Conservation (phyloP, 2,888 invertebrate genomes). For the Ceriagrion tenellum region DNA sequence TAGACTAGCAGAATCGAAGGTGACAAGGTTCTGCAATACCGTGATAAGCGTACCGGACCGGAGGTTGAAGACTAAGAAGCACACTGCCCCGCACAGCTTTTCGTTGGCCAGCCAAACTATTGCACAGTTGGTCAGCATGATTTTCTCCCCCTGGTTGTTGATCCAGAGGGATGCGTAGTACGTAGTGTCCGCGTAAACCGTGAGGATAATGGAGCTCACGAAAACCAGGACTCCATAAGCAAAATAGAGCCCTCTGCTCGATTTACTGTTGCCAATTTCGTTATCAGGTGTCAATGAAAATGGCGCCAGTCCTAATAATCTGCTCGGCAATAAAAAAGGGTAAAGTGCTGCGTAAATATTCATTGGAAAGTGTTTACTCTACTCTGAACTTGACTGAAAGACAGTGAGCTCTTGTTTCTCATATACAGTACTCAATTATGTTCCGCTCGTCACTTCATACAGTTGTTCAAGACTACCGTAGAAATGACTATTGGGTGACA, state of each 20-base stretch:
- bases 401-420: too few relatives aligned
- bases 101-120: neutral
- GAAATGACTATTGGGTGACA: too few relatives aligned
- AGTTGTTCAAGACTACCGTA: too few relatives aligned
- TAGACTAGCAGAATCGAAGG: neutral
- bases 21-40: neutral
- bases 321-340: neutral
- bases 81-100: neutral
- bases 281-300: neutral
- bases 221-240: neutral
- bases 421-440: too few relatives aligned
- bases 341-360: neutral
- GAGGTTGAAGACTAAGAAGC: neutral
- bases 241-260: neutral
- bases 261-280: neutral
- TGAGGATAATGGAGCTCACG: neutral
- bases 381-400: too few relatives aligned
- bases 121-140: neutral
- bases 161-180: neutral
- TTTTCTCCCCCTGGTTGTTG: constrained; percentile 24
- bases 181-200: neutral
- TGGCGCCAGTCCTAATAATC: neutral
- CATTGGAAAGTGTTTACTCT: neutral
- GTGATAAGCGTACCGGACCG: neutral
- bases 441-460: too few relatives aligned